Percentiles rank a stretch among this genome's conserved stretches.
phyloP scores from a whole-genome alignment of 2,888 invertebrate genomes.

The Amorpha juglandis region DNA sequence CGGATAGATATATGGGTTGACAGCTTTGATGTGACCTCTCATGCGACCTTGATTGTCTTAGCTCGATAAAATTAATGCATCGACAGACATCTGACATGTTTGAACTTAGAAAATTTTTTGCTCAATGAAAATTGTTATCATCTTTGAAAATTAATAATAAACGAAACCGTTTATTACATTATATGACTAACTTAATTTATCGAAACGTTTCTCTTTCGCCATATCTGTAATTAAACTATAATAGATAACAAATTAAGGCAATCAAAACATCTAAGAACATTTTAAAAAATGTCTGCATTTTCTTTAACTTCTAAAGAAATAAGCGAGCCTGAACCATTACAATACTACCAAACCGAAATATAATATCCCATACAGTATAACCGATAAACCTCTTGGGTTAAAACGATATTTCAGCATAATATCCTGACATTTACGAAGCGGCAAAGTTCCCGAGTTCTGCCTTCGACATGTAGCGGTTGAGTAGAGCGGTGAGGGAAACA shows the following conservation, averaged over 20 bases:
- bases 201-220: too few relatives aligned
- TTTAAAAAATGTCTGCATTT: too few relatives aligned
- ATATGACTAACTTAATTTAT: too few relatives aligned
- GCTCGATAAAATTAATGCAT: conserved; percentile 33
- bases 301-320: too few relatives aligned
- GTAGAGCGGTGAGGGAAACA: conserved; percentile 17
- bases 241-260: too few relatives aligned
- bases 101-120: background rate
- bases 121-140: too few relatives aligned
- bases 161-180: too few relatives aligned
- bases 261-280: too few relatives aligned
- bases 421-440: conserved; percentile 7
- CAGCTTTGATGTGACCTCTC: conserved; percentile 37
- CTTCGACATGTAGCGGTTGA: conserved; percentile 1
- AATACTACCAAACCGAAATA: too few relatives aligned
- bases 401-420: conserved; percentile 3
- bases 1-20: conserved; percentile 40
- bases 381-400: background rate
- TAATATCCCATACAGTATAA: background rate
- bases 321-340: too few relatives aligned
- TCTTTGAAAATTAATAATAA: too few relatives aligned
- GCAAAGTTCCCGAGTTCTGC: background rate
- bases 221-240: too few relatives aligned
- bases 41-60: conserved; percentile 31
- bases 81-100: conserved; percentile 27